These are phyloP conservation scores for Uria aalge DNA, from an alignment of 2,113 vertebrate genomes.

Conservation along the genomic window DNA sequence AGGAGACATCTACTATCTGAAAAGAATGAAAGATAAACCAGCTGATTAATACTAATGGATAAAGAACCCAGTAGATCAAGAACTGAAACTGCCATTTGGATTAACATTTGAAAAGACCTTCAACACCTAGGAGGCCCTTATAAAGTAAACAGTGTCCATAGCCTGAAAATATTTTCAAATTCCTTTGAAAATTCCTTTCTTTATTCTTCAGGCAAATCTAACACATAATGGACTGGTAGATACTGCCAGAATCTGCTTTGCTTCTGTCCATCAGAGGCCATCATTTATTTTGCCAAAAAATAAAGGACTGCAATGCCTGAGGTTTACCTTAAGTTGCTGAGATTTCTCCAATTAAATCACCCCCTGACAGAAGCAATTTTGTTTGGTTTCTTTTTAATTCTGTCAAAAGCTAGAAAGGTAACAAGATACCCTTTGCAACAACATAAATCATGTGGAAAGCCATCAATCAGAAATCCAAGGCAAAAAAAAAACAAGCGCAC, in stretches of 20 bases:
- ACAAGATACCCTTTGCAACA: conserved; percentile 36
- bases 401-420: conserved; percentile 50
- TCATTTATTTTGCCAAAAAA: conserved; percentile 48
- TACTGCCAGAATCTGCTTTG: conserved; percentile 7
- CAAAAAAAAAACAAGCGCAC: neutral
- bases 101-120: conserved; percentile 36
- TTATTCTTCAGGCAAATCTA: conserved; percentile 9
- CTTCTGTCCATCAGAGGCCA: neutral
- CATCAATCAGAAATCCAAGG: conserved; percentile 35
- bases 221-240: neutral
- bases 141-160: neutral
- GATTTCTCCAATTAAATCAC: conserved; percentile 67
- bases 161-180: neutral
- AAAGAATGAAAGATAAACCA: neutral
- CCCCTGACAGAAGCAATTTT: conserved; percentile 61
- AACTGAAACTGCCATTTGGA: neutral
- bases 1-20: neutral
- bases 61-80: neutral
- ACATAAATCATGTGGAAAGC: conserved; percentile 53
- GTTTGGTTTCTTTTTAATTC: conserved; percentile 46
- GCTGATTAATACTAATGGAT: neutral
- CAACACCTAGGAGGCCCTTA: neutral
- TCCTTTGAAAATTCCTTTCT: conserved; percentile 13
- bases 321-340: conserved; percentile 58
- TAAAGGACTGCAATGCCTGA: conserved; percentile 20